These are phyloP conservation scores for Meda fulgida DNA, from an alignment of 2,797 vertebrate species.

Conservation along the genomic window DNA sequence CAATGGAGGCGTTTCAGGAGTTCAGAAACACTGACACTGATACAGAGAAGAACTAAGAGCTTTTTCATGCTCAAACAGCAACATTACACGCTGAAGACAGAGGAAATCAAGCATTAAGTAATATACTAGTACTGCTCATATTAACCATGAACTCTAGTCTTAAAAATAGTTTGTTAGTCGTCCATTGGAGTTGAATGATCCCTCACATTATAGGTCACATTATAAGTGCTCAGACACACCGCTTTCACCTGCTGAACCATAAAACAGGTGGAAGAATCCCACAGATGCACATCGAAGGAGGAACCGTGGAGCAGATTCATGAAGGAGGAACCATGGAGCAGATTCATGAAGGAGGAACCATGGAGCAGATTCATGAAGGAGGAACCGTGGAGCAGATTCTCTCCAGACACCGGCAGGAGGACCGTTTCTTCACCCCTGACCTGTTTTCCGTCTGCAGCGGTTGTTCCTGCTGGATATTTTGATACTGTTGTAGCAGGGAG, in stretches of 20 bases:
- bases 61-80: background rate
- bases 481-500: conserved; percentile 30
- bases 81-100: background rate
- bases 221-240: background rate
- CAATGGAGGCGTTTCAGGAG: too few species aligned
- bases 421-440: conserved; percentile 3
- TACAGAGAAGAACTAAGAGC: too few species aligned
- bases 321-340: too few species aligned
- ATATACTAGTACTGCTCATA: background rate
- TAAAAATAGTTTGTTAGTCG: background rate
- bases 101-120: background rate
- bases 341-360: too few species aligned
- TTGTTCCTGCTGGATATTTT: conserved; percentile 22
- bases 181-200: background rate
- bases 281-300: background rate
- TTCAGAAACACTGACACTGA: too few species aligned
- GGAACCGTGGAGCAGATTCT: too few species aligned
- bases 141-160: background rate
- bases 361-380: too few species aligned
- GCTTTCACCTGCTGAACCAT: conserved; percentile 2
- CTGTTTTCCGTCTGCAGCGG: background rate
- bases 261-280: background rate
- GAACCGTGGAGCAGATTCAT: background rate
- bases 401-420: background rate
- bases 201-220: background rate